Evolutionary conservation across 2,113 vertebrate genomes (phyloP).

Genomic region (Strigops habroptila): DNA sequence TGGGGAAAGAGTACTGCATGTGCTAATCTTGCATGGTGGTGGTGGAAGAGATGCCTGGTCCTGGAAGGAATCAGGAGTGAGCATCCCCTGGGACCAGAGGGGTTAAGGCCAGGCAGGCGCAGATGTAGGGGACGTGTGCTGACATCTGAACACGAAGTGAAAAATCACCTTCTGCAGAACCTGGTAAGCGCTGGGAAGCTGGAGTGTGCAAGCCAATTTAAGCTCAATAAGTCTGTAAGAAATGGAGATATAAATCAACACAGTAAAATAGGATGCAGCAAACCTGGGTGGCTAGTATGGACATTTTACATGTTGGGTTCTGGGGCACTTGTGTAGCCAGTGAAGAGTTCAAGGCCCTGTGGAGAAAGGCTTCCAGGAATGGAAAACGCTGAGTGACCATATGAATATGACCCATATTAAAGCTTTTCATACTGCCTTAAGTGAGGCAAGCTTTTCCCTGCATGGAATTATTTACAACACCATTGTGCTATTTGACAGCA

Average conservation of each 20-base stretch:
- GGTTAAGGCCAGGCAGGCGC: not conserved
- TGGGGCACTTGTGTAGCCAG: not conserved
- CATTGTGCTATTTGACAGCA: not conserved
- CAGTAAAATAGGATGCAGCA: not conserved
- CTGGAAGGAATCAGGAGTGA: not conserved
- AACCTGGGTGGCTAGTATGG: not conserved
- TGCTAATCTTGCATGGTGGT: not conserved
- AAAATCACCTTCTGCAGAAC: slow-evolving; percentile 26
- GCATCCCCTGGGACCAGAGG: not conserved
- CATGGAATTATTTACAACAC: not conserved
- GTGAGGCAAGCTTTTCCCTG: not conserved
- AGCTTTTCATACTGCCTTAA: not conserved
- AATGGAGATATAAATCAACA: slow-evolving; percentile 25
- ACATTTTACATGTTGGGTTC: not conserved
- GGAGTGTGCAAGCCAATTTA: not conserved
- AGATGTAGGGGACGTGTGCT: not conserved
- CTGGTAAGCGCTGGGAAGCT: not conserved
- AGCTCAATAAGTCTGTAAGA: slow-evolving; percentile 1
- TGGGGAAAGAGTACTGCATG: not conserved
- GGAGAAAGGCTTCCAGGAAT: not conserved
- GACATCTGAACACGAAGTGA: not conserved
- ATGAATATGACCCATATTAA: not conserved
- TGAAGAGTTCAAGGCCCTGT: not conserved
- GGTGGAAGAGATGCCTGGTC: not conserved
- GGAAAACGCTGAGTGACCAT: not conserved